Base-by-base conservation (phyloP, 2,797 vertebrate genomes). In the Cuniculus paca region DNA sequence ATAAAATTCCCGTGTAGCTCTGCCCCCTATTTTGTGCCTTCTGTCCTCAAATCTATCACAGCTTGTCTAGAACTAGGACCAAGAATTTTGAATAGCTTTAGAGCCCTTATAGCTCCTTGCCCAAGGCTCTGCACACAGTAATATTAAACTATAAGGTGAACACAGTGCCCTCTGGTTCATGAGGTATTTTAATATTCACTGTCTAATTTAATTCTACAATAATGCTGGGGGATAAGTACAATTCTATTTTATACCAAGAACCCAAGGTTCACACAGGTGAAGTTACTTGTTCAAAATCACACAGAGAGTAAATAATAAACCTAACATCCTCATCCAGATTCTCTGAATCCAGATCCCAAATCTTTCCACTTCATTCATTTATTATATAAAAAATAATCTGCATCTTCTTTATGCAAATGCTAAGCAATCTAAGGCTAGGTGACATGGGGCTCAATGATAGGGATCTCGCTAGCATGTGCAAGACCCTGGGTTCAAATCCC, bases 101-200 rank as follows among this genome's bases (percentile, higher is more conserved):
- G 42, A 75, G 78, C 1, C 63, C 77, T 94, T 20, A 13, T 9
- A 94, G 87, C 26, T 88, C 60, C 68, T 95, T 72, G 42, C 36
- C 77, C 42, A 96, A 78, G 50, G 81, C 63, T 86, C 61, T 94
- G 24, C 26, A 83, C 52, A 87, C 74, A 87, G n/a, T 61, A 89
- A 77, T 94, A 90, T 42, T 95, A 91, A 97, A 93, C 63, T 65
- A 36, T 68, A 83, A 28, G 92, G n/a, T 65, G 79, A 94, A 42
- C 77, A 94, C 13, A 19, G 48, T 31, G 14, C 42, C 79, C 68
- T 95, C 12, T 17, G 26, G 92, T 94, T 85, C 92, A 79, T 7
- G 34, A 91, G 50, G n/a, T 78, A 61, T 94, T 96, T 96, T 95
- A 93, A 93, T 96, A 88, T 81, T 90, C 94, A 95, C 83, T 78